Evolutionary conservation across 1,140 invertebrate genomes (phyloP), one percentile per base, ranked within the genome.

Genomic region (Hirudo medicinalis): DNA sequence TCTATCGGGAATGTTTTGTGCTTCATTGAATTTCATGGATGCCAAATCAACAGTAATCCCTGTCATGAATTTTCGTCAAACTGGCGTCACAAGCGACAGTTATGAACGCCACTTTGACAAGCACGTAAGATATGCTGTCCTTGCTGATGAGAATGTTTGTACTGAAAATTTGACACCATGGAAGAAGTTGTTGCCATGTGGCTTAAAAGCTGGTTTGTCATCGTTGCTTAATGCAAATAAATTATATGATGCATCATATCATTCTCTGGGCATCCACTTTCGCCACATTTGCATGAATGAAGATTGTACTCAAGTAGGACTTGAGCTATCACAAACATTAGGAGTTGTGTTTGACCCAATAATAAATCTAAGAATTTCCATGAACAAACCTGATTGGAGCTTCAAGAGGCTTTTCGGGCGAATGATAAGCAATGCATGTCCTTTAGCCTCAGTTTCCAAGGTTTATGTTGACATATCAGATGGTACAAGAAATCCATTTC

Each of bases 151-250:
- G 87, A 91, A 94, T 77, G 91, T 97, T 13, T 99, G 96, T 79
- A 98, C 95, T 25, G 94, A 98, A 85, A 99, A 99, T 85, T 84
- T 99, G 75, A 98, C 95, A 43, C 95, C 95, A 5, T 98, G 94
- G 89, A 95, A 94, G 78, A 98, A 98, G 81, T 82, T 98, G 1
- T 79, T 98, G 49, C 95, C 95, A 3, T 98, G 95, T 84, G 78
- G 79, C 67, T 76, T 78, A 36, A 80, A 81, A 86, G 85, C 82
- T 81, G 94, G 94, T 29, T 83, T 97, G 73, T 87, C 90, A 29
- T 88, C 89, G 1, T 82, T 98, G 32, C 84, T 97, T n/a, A 93
- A 94, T 80, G 90, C 94, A 19, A 89, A 89, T 68, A 87, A 89
- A 77, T 88, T 98, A 69, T 92, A 96, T 79, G 93, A 94, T 78